These are phyloP conservation scores for Manis javanica DNA, from an alignment of 2,797 vertebrate genomes.

Conservation along the genomic window DNA sequence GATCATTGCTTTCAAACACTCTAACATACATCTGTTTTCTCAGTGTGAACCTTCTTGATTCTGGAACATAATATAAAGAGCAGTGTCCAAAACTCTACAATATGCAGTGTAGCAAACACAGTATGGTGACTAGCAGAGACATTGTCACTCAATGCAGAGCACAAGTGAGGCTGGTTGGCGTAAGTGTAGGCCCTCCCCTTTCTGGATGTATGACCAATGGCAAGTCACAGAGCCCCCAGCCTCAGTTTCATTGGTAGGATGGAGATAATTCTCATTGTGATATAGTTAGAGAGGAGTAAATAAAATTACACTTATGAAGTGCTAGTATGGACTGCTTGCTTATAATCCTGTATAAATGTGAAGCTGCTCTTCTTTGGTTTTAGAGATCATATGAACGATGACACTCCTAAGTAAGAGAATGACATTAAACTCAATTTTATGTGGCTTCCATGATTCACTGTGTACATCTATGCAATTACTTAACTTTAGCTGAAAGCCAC, in stretches of 20 bases:
- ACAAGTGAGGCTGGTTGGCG: background rate
- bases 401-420: background rate
- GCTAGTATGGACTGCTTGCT: background rate
- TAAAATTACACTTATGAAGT: background rate
- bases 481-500: slow-evolving; percentile 6
- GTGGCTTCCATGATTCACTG: background rate
- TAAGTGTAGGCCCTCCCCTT: background rate
- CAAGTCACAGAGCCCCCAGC: background rate
- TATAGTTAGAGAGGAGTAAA: background rate
- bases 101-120: background rate
- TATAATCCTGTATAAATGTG: background rate
- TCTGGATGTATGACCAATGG: background rate
- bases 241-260: background rate
- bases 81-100: background rate
- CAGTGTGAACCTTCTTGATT: background rate
- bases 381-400: background rate
- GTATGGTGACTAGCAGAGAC: background rate
- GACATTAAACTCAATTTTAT: background rate
- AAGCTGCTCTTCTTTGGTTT: background rate
- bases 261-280: background rate
- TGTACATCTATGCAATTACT: background rate
- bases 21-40: background rate
- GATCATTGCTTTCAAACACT: background rate
- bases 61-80: background rate
- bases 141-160: background rate